Base-by-base conservation (phyloP, 2,888 invertebrate species). In the Oligia fasciuncula region DNA sequence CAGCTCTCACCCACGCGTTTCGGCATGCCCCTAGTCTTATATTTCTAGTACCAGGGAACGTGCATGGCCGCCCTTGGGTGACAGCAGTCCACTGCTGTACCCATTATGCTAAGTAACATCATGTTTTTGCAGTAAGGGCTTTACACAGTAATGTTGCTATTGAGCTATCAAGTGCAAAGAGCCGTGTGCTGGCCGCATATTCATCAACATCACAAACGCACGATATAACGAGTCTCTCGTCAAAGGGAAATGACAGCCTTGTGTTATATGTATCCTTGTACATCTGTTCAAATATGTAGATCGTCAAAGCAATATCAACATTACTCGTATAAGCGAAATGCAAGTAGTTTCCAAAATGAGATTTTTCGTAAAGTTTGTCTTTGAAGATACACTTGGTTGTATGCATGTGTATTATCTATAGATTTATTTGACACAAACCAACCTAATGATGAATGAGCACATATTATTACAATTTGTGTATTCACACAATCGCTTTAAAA, bases 121-220 rank as follows among this genome's bases (percentile, higher is more conserved):
- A 49, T 85, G 65, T 85, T 70, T 81, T 78, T 79, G 70, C 67
- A 76, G 65, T 62, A 51, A 73, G 13, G 43, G 17, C 46, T 57
- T 67, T 49, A 73, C 60, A 79, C 57, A 54, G 76, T 72, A 81
- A 87, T 69, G 77, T 72, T 76, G 73, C 79, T 76, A 85, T 79
- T 81, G 65, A 82, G 77, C 73, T 71, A 77, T 86, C 76, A 80
- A 74, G 73, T 71, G 86, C 76, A 80, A 79, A 80, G 79, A 79
- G 76, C 84, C 85, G 78, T 85, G 84, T 82, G 79, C 78, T 85
- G 79, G 84, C 73, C 79, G 72, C 78, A 84, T 87, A 88, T 85
- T 85, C 79, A 84, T 88, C 84, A 84, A 81, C 81, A 85, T 75
- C 77, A 79, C 68, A 76, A 79, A 66, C 57, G 70, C 68, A 77